These are phyloP conservation scores for Willisornis vidua DNA, from an alignment of 2,113 vertebrate genomes.

Conservation along the genomic window DNA sequence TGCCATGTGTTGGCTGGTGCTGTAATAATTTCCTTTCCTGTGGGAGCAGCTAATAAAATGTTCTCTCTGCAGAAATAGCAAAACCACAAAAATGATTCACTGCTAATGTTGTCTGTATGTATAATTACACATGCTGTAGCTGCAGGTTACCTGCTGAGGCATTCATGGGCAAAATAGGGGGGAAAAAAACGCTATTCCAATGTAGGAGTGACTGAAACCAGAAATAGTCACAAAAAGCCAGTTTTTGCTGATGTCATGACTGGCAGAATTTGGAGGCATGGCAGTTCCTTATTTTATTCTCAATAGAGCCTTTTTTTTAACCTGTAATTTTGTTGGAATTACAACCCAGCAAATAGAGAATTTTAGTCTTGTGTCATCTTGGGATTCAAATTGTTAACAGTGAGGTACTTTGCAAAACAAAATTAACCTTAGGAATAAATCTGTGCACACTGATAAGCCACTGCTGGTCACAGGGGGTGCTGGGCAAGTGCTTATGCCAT, in stretches of 20 bases:
- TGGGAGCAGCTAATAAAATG: neutral
- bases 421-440: neutral
- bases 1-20: neutral
- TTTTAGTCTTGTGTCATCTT: neutral
- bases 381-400: neutral
- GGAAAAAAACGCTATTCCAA: neutral
- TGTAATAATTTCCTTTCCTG: neutral
- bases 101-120: neutral
- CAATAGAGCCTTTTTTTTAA: neutral
- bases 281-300: neutral
- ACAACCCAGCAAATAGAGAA: neutral
- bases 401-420: neutral
- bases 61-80: neutral
- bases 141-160: constrained; percentile 30
- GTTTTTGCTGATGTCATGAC: neutral
- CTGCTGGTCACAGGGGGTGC: neutral
- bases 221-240: neutral
- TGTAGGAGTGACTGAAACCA: constrained; percentile 13
- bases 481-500: neutral
- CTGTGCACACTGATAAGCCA: neutral
- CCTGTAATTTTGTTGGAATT: neutral
- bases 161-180: neutral
- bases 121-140: constrained; percentile 29
- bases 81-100: neutral
- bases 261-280: neutral